phyloP scores from a whole-genome alignment of 2,113 vertebrate species.

The Beaufortia kweichowensis region DNA sequence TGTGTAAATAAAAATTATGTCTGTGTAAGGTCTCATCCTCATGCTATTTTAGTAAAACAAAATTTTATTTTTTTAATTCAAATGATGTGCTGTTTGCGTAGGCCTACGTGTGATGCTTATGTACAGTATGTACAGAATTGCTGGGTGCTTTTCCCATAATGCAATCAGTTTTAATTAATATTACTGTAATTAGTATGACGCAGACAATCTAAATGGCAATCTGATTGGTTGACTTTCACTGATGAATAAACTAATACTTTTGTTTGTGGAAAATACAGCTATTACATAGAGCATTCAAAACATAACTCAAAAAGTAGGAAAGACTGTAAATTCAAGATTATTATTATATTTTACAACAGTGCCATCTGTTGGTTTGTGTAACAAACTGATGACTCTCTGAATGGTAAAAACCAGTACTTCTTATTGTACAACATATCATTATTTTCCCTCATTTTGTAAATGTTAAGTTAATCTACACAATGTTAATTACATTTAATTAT shows the following conservation, averaged over 20 bases:
- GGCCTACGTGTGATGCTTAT: too few relatives aligned
- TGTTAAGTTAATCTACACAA: too few relatives aligned
- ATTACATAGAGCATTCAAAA: neutral
- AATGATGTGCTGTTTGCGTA: too few relatives aligned
- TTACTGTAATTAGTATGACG: neutral
- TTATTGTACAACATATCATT: too few relatives aligned
- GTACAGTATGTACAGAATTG: too few relatives aligned
- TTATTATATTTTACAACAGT: neutral
- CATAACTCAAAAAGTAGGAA: neutral
- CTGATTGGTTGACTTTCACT: neutral
- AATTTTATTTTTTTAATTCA: too few relatives aligned
- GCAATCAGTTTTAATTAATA: neutral
- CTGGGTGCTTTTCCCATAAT: too few relatives aligned
- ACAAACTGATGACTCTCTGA: neutral
- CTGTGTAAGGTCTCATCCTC: too few relatives aligned
- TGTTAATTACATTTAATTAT: neutral
- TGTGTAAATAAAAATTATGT: too few relatives aligned
- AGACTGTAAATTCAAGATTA: neutral
- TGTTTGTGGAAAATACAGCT: neutral
- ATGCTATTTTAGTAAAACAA: too few relatives aligned
- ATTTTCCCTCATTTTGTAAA: too few relatives aligned
- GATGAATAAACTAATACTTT: neutral
- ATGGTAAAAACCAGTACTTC: too few relatives aligned
- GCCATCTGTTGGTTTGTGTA: slow-evolving; percentile 49
- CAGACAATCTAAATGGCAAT: neutral